These are phyloP conservation scores for Alviniconcha marisindica DNA, from an alignment of 1,140 invertebrate species.

Conservation along the genomic window DNA sequence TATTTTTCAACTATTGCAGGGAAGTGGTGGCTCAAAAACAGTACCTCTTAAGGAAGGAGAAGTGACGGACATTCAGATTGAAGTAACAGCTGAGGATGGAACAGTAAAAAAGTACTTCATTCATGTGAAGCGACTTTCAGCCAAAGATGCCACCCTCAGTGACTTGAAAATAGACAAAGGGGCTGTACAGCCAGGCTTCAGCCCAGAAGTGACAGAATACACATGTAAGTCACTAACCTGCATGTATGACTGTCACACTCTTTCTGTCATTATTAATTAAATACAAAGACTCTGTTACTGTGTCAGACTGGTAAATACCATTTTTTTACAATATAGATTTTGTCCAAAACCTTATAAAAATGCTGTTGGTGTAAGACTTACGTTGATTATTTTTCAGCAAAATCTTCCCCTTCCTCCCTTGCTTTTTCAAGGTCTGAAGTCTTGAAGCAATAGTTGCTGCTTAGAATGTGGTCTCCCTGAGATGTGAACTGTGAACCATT, in stretches of 20 bases:
- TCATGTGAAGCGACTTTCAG: constrained; percentile 69
- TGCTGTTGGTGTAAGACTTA: too few species aligned
- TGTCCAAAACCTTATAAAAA: constrained; percentile 27
- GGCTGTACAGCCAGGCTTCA: constrained; percentile 66
- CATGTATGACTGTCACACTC: too few species aligned
- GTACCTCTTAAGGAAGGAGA: constrained; percentile 69
- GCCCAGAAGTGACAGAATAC: constrained; percentile 59
- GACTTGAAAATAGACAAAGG: constrained; percentile 62
- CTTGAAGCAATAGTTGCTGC: too few species aligned
- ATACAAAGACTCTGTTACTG: constrained; percentile 57
- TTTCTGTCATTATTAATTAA: constrained; percentile 59
- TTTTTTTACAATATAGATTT: background rate
- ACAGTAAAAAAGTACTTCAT: constrained; percentile 71
- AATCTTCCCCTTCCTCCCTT: too few species aligned
- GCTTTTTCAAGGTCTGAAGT: too few species aligned
- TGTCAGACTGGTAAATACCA: background rate
- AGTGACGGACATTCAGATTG: constrained; percentile 72
- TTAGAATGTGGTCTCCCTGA: too few species aligned
- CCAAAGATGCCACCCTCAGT: constrained; percentile 71
- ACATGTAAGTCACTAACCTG: constrained; percentile 66
- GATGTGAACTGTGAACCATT: too few species aligned
- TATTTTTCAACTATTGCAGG: constrained; percentile 55
- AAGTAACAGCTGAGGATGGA: constrained; percentile 75
- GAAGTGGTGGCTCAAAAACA: constrained; percentile 68
- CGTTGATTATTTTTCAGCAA: too few species aligned